Base-by-base conservation (phyloP, 2,888 invertebrate genomes). In the Eupeodes latifasciatus region DNA sequence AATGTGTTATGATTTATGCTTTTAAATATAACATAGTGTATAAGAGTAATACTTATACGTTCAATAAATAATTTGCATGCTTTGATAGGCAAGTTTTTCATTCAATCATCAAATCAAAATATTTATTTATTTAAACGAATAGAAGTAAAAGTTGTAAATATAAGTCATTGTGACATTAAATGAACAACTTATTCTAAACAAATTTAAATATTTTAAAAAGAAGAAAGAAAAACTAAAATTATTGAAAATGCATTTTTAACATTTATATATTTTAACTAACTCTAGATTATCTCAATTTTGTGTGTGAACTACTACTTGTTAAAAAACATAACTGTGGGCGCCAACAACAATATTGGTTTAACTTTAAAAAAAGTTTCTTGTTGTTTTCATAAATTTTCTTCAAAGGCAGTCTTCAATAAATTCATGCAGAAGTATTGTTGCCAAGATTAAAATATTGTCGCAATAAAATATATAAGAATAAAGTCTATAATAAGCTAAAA, bases 41-140 rank as follows among this genome's bases (percentile, higher is more conserved):
- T 74, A 74, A 51, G 47, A 78, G n/a, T 67, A 12, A 44, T 19
- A 83, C 36, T 79, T 49, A 51, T 16, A 55, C 40, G 55, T 71
- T 53, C 55, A 53, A 40, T 76, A 61, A 59, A 81, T 61, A 49
- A 2, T 49, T 44, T 74, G 74, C 67, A 74, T 79, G 83, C 47
- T 84, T 59, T 67, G 53, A 79, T 67, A 16, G 59, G 59, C 47
- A 66, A 49, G 9, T 49, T 66, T 34, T 55, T 55, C 34, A 36
- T 44, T 19, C 27, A 47, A 59, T 67, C 27, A 27, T 27, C 27
- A 27, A 27, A 40, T n/a, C n/a, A 75, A 76, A 19, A 66, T 14
- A 19, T 47, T 44, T 44, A 1, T 19, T 19, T 7, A 1, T 19
- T 19, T 7, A 64, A 64, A 40, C 40, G 40, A 40, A 40, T 40